A percentile compares a stretch with the other conserved stretches of the same genome.
Conservation (phyloP, 1,140 invertebrate species). For the Chrysomallon squamiferum region DNA sequence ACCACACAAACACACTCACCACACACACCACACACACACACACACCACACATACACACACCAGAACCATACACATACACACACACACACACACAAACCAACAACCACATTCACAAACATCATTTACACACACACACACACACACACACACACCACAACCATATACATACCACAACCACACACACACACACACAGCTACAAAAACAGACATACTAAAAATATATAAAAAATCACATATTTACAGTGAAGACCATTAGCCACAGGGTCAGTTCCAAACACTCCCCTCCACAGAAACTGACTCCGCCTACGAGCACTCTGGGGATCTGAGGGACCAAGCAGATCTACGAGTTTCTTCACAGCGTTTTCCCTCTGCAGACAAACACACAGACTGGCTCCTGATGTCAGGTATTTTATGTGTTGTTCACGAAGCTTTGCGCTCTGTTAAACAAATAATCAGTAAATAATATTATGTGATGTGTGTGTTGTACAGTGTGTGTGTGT, state of each 20-base stretch:
- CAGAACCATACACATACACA: background rate
- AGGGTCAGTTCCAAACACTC: constrained; percentile 49
- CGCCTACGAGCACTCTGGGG: constrained; percentile 45
- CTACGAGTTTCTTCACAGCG: constrained; percentile 51
- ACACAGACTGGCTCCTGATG: constrained; percentile 36
- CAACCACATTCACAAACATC: background rate
- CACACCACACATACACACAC: no score
- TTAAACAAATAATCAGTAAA: background rate
- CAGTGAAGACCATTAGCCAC: constrained; percentile 52
- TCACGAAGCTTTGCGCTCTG: constrained; percentile 14
- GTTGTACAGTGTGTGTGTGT: no score
- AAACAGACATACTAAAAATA: no score
- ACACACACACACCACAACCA: no score
- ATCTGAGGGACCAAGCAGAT: constrained; percentile 53
- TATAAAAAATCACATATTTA: no score
- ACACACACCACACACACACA: no score
- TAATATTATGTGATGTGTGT: no score
- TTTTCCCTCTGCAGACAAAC: constrained; percentile 52
- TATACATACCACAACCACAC: background rate
- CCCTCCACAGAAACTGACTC: constrained; percentile 56
- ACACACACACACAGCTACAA: background rate
- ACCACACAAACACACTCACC: no score
- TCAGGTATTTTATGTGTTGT: constrained; percentile 41
- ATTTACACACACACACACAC: background rate
- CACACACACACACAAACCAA: background rate